Base-by-base conservation (phyloP, 2,888 invertebrate genomes). In the Drosophila colorata region DNA sequence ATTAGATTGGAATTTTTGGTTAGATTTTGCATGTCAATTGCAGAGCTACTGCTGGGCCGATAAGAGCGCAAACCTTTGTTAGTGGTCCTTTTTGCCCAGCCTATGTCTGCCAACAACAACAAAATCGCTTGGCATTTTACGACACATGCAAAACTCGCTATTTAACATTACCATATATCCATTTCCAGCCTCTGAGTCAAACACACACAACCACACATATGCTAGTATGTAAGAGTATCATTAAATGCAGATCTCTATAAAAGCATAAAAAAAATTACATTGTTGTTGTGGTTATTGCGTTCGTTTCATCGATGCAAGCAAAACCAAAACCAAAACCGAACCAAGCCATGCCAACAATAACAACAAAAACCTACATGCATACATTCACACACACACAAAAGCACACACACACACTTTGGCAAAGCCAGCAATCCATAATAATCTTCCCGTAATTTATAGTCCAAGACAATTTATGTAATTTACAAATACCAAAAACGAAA, bases 191-290 rank as follows among this genome's bases (percentile, higher is more conserved):
- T 72, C 65, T 78, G 69, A 59, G 38, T 49, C 59, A 61, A 60
- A 74, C 63, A 56, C 44, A 46, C 41, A 58, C 46, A 48, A 14
- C 18, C 4, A 44, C 40, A 40, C 8, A 43, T 47, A 38, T 64
- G 40, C 46, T 51, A 33, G 38, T 48, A 18, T 58, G 51, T 68
- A 41, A 58, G 71, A 71, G 85, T 82, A 87, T 87, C 83, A 83
- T 85, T 85, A 87, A 87, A 82, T 87, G 83, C 83, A 87, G 86
- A 85, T 83, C 83, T 87, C 80, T 83, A 82, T 77, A 85, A 75
- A 75, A 80, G 64, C 68, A 72, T 70, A 69, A 83, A 72, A 65
- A 68, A 55, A 33, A 33, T 11, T 33, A 33, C 33, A 33, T 47
- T 46, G 56, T 56, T 77, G 53, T 48, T 72, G 60, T 76, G 60